A percentile compares a stretch with the other conserved stretches of the same genome.
phyloP scores from a whole-genome alignment of 23 tunicate species.

The Aplidium turbinatum region DNA sequence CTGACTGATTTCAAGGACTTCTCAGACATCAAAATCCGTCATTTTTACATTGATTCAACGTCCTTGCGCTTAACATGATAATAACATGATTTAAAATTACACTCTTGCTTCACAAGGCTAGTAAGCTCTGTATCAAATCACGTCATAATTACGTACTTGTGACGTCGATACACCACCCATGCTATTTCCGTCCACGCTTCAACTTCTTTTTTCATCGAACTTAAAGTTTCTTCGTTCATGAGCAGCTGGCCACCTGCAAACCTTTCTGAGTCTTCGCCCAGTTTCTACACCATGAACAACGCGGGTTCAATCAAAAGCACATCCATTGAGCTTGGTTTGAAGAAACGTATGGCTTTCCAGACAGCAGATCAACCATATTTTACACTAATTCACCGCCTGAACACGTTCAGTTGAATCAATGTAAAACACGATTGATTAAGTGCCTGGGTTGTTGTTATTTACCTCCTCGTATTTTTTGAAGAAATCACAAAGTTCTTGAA shows the following conservation, averaged over 20 bases:
- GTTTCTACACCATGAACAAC: too few species aligned
- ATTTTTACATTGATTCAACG: too few species aligned
- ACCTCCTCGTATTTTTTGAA: constrained; percentile 71
- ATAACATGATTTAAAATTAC: too few species aligned
- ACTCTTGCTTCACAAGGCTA: too few species aligned
- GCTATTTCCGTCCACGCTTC: constrained; percentile 73
- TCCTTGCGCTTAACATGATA: neutral
- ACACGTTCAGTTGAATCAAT: too few species aligned
- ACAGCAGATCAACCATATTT: too few species aligned
- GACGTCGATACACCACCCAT: constrained; percentile 53
- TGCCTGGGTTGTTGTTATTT: too few species aligned
- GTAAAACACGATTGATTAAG: too few species aligned
- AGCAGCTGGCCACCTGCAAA: constrained; percentile 72
- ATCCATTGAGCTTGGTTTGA: neutral
- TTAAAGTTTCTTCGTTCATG: constrained; percentile 57
- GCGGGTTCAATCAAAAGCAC: neutral
- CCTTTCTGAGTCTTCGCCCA: constrained; percentile 67
- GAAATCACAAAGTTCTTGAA: constrained; percentile 47
- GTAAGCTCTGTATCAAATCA: too few species aligned
- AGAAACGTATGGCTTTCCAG: neutral
- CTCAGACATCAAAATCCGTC: too few species aligned
- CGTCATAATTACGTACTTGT: constrained; percentile 43
- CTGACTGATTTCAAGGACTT: too few species aligned
- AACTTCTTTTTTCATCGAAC: constrained; percentile 46
- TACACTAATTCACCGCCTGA: too few species aligned